Percentiles rank a stretch among this genome's conserved stretches.
Evolutionary conservation across 1,140 invertebrate species (phyloP).

Genomic region (Leptopilina clavipes): DNA sequence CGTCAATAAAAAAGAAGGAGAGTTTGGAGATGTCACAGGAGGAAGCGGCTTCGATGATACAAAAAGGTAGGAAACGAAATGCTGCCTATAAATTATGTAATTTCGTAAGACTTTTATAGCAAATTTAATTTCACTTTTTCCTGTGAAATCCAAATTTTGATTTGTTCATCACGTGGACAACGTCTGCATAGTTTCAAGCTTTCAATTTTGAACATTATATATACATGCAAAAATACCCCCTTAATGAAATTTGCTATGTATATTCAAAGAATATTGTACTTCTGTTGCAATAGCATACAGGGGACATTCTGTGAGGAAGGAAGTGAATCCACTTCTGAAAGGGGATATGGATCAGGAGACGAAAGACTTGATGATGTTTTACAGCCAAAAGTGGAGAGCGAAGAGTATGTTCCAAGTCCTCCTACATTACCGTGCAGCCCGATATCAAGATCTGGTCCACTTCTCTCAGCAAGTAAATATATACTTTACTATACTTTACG

Average conservation of each 20-base stretch:
- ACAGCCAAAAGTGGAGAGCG: slow-evolving; percentile 85
- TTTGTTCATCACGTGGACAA: too few species aligned
- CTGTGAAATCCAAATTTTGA: too few species aligned
- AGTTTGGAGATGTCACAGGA: slow-evolving; percentile 72
- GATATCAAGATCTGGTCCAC: slow-evolving; percentile 87
- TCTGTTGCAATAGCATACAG: slow-evolving; percentile 79
- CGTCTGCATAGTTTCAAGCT: too few species aligned
- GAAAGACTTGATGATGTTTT: slow-evolving; percentile 82
- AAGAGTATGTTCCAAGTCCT: slow-evolving; percentile 89
- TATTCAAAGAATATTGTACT: too few species aligned
- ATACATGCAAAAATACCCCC: too few species aligned
- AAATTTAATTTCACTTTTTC: too few species aligned
- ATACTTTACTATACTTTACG: too few species aligned
- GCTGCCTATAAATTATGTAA: neutral
- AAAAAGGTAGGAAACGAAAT: slow-evolving; percentile 79
- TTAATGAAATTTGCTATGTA: too few species aligned
- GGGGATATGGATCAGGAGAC: slow-evolving; percentile 81
- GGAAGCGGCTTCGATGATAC: slow-evolving; percentile 82
- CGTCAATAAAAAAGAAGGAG: slow-evolving; percentile 57
- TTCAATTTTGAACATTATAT: neutral
- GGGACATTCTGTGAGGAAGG: slow-evolving; percentile 81
- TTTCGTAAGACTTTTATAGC: too few species aligned
- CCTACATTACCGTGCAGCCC: slow-evolving; percentile 84
- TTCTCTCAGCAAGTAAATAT: slow-evolving; percentile 85
- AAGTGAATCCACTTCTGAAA: slow-evolving; percentile 78